A percentile compares a stretch with the other conserved stretches of the same genome.
These are phyloP conservation scores for Phocoena sinus DNA, from an alignment of 2,113 vertebrate species.

Conservation along the genomic window DNA sequence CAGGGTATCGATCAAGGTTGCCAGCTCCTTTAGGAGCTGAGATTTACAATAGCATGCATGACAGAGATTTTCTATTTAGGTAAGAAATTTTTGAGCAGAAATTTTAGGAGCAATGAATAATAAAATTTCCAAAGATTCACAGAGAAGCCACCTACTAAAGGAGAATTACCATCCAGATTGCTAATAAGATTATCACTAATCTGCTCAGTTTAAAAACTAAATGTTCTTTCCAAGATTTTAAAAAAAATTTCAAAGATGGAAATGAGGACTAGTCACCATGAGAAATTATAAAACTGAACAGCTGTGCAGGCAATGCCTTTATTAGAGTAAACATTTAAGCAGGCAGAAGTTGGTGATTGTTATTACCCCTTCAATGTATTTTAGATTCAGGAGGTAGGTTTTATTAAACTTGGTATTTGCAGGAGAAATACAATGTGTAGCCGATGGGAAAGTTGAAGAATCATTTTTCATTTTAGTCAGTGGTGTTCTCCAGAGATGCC, in stretches of 20 bases:
- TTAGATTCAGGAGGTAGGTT: constrained; percentile 57
- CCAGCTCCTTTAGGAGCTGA: not conserved
- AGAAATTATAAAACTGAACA: constrained; percentile 44
- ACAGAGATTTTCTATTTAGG: not conserved
- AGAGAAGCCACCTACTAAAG: not conserved
- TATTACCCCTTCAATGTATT: constrained; percentile 41
- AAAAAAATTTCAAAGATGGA: constrained; percentile 56
- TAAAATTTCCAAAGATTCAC: not conserved
- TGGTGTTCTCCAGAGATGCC: not conserved
- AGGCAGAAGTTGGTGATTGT: not conserved
- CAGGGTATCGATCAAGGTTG: not conserved
- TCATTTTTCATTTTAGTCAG: constrained; percentile 29
- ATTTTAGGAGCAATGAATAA: not conserved
- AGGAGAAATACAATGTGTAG: constrained; percentile 33
- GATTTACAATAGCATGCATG: not conserved
- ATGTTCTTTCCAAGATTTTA: constrained; percentile 35
- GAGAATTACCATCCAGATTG: constrained; percentile 48
- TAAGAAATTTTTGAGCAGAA: not conserved
- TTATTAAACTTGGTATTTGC: constrained; percentile 59
- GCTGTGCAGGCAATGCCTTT: constrained; percentile 53
- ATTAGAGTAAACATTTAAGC: constrained; percentile 45
- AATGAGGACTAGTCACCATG: constrained; percentile 34
- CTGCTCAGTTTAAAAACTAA: constrained; percentile 55
- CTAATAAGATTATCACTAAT: constrained; percentile 59
- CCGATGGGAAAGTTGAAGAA: constrained; percentile 39